phyloP scores from a whole-genome alignment of 2,888 invertebrate species.

The Metopia argyrocephala region DNA sequence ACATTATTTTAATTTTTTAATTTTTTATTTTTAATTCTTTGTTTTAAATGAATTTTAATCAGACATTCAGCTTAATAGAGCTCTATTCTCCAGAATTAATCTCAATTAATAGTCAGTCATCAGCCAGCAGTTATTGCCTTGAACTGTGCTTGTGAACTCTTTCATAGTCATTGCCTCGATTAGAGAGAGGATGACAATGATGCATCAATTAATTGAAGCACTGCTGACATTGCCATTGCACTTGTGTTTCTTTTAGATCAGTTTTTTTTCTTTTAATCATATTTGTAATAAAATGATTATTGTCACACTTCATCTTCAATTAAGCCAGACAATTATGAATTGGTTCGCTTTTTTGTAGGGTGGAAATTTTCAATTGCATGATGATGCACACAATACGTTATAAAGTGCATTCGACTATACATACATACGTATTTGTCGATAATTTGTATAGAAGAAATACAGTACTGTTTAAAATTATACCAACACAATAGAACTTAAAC shows the following conservation, averaged over 20 bases:
- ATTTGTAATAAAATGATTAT: background rate
- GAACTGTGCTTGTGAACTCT: slow-evolving; percentile 51
- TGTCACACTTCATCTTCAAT: slow-evolving; percentile 28
- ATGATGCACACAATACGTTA: no score
- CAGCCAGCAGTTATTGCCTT: slow-evolving; percentile 40
- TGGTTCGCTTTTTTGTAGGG: background rate
- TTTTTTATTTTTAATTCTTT: slow-evolving; percentile 1
- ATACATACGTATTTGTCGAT: no score
- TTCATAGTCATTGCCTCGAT: background rate
- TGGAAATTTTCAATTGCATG: background rate
- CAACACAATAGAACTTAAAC: no score
- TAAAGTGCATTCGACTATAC: no score
- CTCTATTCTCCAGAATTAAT: slow-evolving; percentile 30
- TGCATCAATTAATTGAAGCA: slow-evolving; percentile 33
- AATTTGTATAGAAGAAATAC: no score
- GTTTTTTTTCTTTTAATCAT: no score
- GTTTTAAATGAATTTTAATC: background rate
- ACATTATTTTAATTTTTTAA: background rate
- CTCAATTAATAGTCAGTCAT: slow-evolving; percentile 39
- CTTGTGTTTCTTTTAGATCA: slow-evolving; percentile 6
- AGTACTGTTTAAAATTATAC: no score
- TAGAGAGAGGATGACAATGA: slow-evolving; percentile 19
- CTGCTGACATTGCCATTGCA: slow-evolving; percentile 46
- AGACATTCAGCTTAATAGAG: background rate
- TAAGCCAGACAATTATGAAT: background rate